Evolutionary conservation across 2,888 invertebrate genomes (phyloP), one percentile per base, ranked within the genome.

Genomic region (Biston betularia): DNA sequence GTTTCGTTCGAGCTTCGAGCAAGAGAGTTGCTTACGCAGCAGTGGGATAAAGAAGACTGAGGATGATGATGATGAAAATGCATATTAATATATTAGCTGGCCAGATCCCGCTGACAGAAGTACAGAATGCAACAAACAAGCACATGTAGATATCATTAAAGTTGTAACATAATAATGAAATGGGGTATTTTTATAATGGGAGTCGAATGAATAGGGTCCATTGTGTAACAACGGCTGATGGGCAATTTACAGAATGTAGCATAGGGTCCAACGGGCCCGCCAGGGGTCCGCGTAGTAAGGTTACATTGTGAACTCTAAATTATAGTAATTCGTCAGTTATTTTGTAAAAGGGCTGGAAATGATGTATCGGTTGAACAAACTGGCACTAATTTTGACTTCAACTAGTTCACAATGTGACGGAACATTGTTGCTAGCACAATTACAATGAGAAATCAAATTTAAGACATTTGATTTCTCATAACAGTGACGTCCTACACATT

Each of bases 161-260:
- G 86, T 87, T 88, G 91, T 89, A 92, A 89, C 90, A 84, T 91
- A 86, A 88, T 88, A 89, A 89, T 89, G 85, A 82, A 82, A 81
- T 75, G 83, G 89, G 90, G 84, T 81, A 80, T 82, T 82, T 84
- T 88, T 88, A 90, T 92, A 93, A 93, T 92, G 80, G 87, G 81
- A 76, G 79, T 89, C 83, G 89, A 85, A 93, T 92, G 84, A 87
- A 75, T 83, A 84, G 91, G 86, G 78, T 77, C 85, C 76, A 77
- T 89, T 89, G 86, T 89, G 73, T 71, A 68, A 69, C 74, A 77
- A 77, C 79, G 78, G 79, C 75, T 79, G 80, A 79, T 79, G 83
- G 89, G 88, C 84, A 89, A 91, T 90, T 88, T 87, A 87, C 85
- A 83, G 81, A 84, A 86, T 81, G 84, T 83, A 83, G 82, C 81